Conservation (phyloP, 2,888 invertebrate species). For the Embidobia sp. region DNA sequence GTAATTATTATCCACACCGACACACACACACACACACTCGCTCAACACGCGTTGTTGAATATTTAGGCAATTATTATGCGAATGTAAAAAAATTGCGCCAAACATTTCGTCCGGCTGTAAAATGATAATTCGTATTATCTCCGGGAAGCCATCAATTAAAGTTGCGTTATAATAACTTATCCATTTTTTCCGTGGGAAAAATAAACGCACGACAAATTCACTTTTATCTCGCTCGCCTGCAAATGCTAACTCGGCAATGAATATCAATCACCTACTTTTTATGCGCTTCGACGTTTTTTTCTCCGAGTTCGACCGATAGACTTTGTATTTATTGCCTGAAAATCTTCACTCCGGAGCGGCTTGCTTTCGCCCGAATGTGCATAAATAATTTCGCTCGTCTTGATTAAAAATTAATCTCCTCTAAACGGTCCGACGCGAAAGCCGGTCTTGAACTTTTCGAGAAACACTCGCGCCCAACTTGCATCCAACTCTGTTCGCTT, state of each 20-base stretch:
- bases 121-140: constrained; percentile 17
- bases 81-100: background rate
- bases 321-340: constrained; percentile 14
- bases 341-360: too few species aligned
- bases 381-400: too few species aligned
- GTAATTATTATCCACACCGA: constrained; percentile 25
- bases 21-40: too few species aligned
- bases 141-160: constrained; percentile 7
- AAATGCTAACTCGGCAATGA: constrained; percentile 23
- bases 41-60: too few species aligned
- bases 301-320: constrained; percentile 6
- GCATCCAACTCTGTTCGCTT: too few species aligned
- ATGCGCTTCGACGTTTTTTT: constrained; percentile 5
- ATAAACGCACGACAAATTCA: constrained; percentile 18
- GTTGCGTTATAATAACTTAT: constrained; percentile 25
- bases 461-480: too few species aligned
- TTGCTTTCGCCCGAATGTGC: too few species aligned
- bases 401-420: too few species aligned
- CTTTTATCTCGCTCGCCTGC: constrained; percentile 19
- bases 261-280: constrained; percentile 37
- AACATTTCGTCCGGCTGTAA: background rate
- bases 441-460: background rate
- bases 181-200: constrained; percentile 35
- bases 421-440: background rate
- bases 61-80: constrained; percentile 19